Evolutionary conservation across 2,888 invertebrate genomes (phyloP).

Genomic region (Acronicta alni): DNA sequence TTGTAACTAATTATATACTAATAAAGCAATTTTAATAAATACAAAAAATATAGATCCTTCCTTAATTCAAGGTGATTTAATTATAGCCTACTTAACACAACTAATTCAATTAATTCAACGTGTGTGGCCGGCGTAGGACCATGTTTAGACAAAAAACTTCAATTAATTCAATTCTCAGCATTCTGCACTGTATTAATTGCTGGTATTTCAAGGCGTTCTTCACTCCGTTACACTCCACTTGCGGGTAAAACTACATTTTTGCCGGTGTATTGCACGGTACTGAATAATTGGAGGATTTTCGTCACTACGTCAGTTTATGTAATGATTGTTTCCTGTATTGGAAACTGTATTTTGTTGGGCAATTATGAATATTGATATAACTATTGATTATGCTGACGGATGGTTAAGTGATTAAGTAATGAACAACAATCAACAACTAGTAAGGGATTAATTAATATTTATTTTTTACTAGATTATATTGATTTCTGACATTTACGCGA

Average conservation of each 20-base stretch:
- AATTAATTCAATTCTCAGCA: conserved; percentile 37
- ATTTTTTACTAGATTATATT: too few species aligned
- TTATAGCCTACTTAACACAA: conserved; percentile 3
- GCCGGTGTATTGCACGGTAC: conserved; percentile 53
- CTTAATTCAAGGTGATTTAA: conserved; percentile 11
- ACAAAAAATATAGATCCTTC: neutral
- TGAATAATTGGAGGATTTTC: conserved; percentile 62
- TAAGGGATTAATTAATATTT: too few species aligned
- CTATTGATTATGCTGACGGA: conserved; percentile 20
- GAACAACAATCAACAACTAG: neutral
- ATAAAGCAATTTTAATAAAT: neutral
- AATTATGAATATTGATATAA: conserved; percentile 33
- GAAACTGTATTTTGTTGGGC: conserved; percentile 30
- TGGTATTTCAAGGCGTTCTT: conserved; percentile 48
- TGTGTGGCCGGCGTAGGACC: conserved; percentile 16
- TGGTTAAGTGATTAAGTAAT: conserved; percentile 15
- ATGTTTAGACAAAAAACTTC: conserved; percentile 23
- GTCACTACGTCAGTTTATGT: conserved; percentile 50
- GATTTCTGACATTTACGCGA: too few species aligned
- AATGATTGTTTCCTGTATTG: conserved; percentile 45
- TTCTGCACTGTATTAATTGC: conserved; percentile 34
- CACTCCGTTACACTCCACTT: conserved; percentile 67
- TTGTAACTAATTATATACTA: too few species aligned
- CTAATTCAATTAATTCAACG: conserved; percentile 15
- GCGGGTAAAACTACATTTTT: conserved; percentile 54